Conservation (phyloP, 2,888 invertebrate genomes). For the Pterobdella sp. region DNA sequence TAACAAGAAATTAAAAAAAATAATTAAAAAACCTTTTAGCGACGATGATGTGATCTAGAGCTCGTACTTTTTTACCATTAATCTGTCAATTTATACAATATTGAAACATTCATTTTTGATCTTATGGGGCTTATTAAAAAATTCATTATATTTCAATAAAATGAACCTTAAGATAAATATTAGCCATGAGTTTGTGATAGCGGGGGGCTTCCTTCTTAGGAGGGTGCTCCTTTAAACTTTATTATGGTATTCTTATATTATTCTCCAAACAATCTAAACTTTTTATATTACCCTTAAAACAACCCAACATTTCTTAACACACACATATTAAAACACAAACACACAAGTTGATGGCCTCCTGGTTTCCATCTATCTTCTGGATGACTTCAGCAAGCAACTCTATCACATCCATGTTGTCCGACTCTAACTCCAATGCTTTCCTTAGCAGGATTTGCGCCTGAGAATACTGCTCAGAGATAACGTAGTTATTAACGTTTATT, state of each 20-base stretch:
- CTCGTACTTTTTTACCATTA: conserved; percentile 13
- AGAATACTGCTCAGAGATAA: not conserved
- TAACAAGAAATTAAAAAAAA: too few relatives aligned
- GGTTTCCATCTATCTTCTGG: not conserved
- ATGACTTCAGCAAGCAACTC: not conserved
- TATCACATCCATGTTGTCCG: not conserved
- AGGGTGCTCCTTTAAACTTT: conserved; percentile 5
- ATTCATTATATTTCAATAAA: not conserved
- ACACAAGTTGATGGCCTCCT: conserved; percentile 1
- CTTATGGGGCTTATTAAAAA: too few relatives aligned
- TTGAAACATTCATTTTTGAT: not conserved
- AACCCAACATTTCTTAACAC: not conserved
- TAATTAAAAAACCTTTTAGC: conserved; percentile 22
- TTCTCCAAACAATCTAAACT: not conserved
- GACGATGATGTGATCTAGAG: conserved; percentile 20
- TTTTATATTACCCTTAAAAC: not conserved
- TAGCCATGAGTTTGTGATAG: conserved; percentile 22
- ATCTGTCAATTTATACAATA: not conserved
- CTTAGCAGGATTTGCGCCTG: conserved; percentile 3
- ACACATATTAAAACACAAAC: too few relatives aligned
- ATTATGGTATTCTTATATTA: not conserved
- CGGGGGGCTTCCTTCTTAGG: conserved; percentile 13
- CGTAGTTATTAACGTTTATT: not conserved
- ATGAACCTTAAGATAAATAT: conserved; percentile 1
- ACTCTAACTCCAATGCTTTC: not conserved